phyloP scores from a whole-genome alignment of 2,888 invertebrate genomes.

The Trissoscelio sp. region DNA sequence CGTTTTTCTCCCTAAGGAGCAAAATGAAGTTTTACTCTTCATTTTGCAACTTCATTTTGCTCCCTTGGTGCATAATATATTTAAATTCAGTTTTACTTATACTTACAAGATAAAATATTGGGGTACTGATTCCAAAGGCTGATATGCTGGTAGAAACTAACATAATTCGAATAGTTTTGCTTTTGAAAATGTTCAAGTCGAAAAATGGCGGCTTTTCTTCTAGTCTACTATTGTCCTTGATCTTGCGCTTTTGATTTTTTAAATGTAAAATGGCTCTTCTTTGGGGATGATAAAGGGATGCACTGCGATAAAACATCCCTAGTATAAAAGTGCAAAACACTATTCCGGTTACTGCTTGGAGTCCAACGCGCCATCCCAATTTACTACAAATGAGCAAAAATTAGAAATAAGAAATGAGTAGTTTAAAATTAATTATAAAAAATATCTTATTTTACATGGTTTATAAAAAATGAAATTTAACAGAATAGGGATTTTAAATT shows the following conservation, averaged over 20 bases:
- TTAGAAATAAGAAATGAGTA: no score
- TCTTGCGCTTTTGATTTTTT: slow-evolving; percentile 93
- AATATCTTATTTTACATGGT: no score
- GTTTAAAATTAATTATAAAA: no score
- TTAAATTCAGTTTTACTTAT: no score
- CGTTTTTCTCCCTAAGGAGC: no score
- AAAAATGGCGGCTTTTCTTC: slow-evolving; percentile 94
- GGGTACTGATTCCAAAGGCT: slow-evolving; percentile 93
- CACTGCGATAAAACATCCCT: slow-evolving; percentile 94
- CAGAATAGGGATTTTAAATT: no score
- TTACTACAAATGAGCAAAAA: slow-evolving; percentile 84
- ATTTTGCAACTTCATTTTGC: no score
- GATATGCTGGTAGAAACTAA: slow-evolving; percentile 91
- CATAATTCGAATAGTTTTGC: slow-evolving; percentile 92
- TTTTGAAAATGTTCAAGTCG: slow-evolving; percentile 93
- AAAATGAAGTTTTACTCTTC: no score
- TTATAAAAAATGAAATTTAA: no score
- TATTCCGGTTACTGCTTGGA: slow-evolving; percentile 93
- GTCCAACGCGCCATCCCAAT: slow-evolving; percentile 92
- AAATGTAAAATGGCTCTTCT: slow-evolving; percentile 93
- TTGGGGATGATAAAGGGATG: slow-evolving; percentile 94
- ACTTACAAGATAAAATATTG: slow-evolving; percentile 90
- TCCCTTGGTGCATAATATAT: no score
- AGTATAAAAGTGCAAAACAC: slow-evolving; percentile 93
- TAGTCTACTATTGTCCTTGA: slow-evolving; percentile 90